Conservation (phyloP, 2,113 vertebrate genomes). For the Phyllopteryx taeniolatus region DNA sequence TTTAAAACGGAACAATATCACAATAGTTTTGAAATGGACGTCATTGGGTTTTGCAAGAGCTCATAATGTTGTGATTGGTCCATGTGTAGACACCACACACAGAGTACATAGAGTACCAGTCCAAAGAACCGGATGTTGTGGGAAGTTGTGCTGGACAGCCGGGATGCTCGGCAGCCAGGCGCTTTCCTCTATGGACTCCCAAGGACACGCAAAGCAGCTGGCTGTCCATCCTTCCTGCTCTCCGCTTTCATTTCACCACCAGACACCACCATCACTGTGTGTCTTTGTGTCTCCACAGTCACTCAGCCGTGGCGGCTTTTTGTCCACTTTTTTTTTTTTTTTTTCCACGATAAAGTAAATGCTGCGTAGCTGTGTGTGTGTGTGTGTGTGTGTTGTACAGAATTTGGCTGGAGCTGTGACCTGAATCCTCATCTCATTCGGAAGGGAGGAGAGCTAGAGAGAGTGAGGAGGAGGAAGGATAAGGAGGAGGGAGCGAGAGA, state of each 20-base stretch:
- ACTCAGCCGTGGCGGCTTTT: neutral
- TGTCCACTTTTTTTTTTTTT: slow-evolving; percentile 5
- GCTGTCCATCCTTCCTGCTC: slow-evolving; percentile 67
- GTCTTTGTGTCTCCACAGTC: slow-evolving; percentile 1
- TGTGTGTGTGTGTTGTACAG: slow-evolving; percentile 21
- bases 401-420: slow-evolving; percentile 62
- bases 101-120: neutral
- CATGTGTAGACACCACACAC: neutral
- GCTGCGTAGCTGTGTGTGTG: slow-evolving; percentile 38
- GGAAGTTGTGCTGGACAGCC: slow-evolving; percentile 60
- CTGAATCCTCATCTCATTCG: slow-evolving; percentile 59
- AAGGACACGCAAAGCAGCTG: slow-evolving; percentile 70
- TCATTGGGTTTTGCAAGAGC: neutral
- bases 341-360: slow-evolving; percentile 30
- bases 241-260: slow-evolving; percentile 64
- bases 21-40: neutral
- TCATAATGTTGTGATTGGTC: neutral
- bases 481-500: slow-evolving; percentile 34
- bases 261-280: slow-evolving; percentile 18
- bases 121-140: slow-evolving; percentile 53
- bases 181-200: slow-evolving; percentile 62
- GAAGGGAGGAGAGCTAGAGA: slow-evolving; percentile 21
- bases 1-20: neutral
- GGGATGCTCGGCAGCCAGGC: slow-evolving; percentile 65
- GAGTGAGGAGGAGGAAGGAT: neutral